A percentile compares a stretch with the other conserved stretches of the same genome.
These are phyloP conservation scores for Speoplatyrhinus poulsoni DNA, from an alignment of 2,113 vertebrate species.

Conservation along the genomic window DNA sequence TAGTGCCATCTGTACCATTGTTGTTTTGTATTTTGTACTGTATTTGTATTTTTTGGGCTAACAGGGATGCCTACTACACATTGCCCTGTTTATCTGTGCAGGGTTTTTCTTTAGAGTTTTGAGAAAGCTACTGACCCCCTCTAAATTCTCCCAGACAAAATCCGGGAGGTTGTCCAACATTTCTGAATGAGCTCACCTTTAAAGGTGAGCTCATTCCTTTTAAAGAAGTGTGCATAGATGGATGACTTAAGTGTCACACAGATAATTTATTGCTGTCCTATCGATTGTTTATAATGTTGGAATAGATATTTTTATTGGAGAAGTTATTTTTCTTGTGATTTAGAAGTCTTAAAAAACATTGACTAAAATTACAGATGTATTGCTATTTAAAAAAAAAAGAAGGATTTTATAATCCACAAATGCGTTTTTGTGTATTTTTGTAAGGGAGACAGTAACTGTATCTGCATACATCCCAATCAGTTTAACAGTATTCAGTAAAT, in stretches of 20 bases:
- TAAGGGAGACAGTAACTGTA: constrained; percentile 55
- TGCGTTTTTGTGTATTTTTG: constrained; percentile 52
- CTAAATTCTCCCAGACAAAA: constrained; percentile 9
- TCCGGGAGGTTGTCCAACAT: not conserved
- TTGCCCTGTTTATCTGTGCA: constrained; percentile 2
- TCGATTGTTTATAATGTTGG: constrained; percentile 34
- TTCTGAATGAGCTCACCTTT: not conserved
- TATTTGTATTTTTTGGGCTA: constrained; percentile 5
- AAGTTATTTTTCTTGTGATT: constrained; percentile 34
- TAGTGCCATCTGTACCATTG: constrained; percentile 22
- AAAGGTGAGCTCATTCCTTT: constrained; percentile 1
- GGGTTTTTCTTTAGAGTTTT: not conserved
- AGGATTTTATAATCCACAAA: constrained; percentile 41
- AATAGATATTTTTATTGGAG: constrained; percentile 26
- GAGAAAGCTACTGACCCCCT: not conserved
- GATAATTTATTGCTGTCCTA: constrained; percentile 66
- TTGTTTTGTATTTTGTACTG: not conserved
- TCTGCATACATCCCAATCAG: constrained; percentile 44
- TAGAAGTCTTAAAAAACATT: constrained; percentile 56
- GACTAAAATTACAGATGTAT: constrained; percentile 33
- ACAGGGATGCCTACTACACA: constrained; percentile 1
- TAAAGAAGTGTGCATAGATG: constrained; percentile 18
- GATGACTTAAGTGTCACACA: constrained; percentile 32
- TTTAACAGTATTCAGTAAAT: constrained; percentile 39
- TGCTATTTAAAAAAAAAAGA: constrained; percentile 46